Evolutionary conservation across 2,113 vertebrate species (phyloP).

Genomic region (Daboia siamensis): DNA sequence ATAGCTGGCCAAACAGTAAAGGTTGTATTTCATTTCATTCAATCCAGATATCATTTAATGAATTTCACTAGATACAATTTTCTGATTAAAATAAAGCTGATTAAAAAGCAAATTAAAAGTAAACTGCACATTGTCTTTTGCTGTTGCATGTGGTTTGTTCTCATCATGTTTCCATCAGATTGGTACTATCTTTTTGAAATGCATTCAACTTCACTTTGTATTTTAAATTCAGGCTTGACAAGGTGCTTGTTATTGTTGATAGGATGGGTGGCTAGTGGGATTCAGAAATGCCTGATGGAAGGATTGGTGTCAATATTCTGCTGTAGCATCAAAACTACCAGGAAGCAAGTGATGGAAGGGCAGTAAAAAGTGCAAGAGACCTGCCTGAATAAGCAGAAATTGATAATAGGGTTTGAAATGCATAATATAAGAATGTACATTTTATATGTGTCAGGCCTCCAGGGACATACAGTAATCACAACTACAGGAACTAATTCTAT

Average conservation of each 20-base stretch:
- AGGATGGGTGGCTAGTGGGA: neutral
- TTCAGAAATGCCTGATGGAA: conserved; percentile 22
- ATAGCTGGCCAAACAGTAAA: conserved; percentile 28
- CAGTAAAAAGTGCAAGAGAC: neutral
- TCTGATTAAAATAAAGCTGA: conserved; percentile 73
- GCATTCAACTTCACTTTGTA: conserved; percentile 42
- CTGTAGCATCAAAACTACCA: conserved; percentile 13
- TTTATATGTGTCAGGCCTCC: neutral
- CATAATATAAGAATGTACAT: conserved; percentile 1
- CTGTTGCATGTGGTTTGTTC: conserved; percentile 52
- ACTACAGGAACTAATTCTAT: neutral
- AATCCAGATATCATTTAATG: conserved; percentile 56
- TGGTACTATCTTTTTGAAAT: conserved; percentile 43
- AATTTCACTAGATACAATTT: conserved; percentile 65
- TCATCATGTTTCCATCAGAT: conserved; percentile 49
- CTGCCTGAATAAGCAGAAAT: conserved; percentile 28
- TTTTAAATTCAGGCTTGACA: conserved; percentile 11
- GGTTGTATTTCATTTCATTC: conserved; percentile 38
- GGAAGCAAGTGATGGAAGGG: neutral
- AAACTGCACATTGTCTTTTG: conserved; percentile 48
- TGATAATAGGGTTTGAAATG: conserved; percentile 40
- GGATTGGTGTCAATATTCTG: conserved; percentile 27
- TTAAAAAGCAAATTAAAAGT: conserved; percentile 73
- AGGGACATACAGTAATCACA: neutral
- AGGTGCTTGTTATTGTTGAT: conserved; percentile 12